Percentiles rank a stretch among this genome's conserved stretches.
Evolutionary conservation across 2,888 invertebrate genomes (phyloP).

Genomic region (Eurytoma adleriae): DNA sequence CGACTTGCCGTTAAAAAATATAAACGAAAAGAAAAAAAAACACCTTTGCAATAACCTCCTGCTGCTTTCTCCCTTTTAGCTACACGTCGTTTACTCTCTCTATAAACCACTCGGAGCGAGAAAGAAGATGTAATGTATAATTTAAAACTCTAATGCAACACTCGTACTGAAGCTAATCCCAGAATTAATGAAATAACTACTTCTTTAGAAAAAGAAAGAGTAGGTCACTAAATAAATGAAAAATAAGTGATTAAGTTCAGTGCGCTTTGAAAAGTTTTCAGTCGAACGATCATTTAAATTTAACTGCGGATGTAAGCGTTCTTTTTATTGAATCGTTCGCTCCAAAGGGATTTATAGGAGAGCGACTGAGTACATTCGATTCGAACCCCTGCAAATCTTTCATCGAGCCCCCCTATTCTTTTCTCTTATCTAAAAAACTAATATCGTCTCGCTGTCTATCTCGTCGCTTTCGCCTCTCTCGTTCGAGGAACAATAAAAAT

Average conservation of each 20-base stretch:
- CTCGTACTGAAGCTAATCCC: neutral
- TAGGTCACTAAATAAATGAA: too few species aligned
- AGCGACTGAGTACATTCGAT: constrained; percentile 18
- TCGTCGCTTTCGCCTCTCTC: constrained; percentile 36
- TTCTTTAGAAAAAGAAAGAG: neutral
- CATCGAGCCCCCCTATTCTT: neutral
- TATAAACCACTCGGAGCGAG: neutral
- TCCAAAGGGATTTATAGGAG: constrained; percentile 27
- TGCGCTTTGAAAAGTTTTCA: neutral
- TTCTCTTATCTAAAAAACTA: constrained; percentile 28
- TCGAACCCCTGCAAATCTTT: constrained; percentile 21
- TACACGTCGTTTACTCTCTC: neutral
- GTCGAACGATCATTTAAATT: neutral
- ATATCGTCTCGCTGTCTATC: constrained; percentile 33
- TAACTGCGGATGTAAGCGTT: neutral
- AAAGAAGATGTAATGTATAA: neutral
- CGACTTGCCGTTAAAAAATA: constrained; percentile 48
- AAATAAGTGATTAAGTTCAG: constrained; percentile 8
- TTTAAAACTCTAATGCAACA: neutral
- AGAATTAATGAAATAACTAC: constrained; percentile 11
- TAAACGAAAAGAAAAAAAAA: constrained; percentile 29
- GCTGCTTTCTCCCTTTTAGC: neutral
- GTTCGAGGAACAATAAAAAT: constrained; percentile 46
- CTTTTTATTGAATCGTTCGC: neutral
- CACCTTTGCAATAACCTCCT: neutral